Evolutionary conservation across 1,140 invertebrate species (phyloP).

Genomic region (Trachymyrmex septentrionalis): DNA sequence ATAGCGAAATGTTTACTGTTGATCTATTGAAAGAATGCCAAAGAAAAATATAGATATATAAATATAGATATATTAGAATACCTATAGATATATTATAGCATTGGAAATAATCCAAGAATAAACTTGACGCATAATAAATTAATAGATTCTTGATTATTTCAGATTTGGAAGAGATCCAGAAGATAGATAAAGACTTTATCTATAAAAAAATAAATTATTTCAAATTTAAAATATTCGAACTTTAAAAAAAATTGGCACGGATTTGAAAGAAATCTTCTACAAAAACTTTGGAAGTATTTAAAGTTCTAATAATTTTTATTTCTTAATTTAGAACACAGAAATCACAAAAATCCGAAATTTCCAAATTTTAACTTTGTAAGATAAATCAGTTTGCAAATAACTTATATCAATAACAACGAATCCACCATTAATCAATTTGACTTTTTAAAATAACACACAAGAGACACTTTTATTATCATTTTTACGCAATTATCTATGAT

Average conservation of each 20-base stretch:
- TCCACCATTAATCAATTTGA: background rate
- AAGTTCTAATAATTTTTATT: background rate
- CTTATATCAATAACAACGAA: background rate
- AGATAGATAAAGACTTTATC: background rate
- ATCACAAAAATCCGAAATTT: background rate
- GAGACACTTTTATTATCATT: background rate
- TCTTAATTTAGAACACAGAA: background rate
- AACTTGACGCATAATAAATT: conserved; percentile 44
- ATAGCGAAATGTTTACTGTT: conserved; percentile 38
- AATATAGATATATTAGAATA: conserved; percentile 5
- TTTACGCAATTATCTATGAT: background rate
- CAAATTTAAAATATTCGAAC: conserved; percentile 5
- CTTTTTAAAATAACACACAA: background rate
- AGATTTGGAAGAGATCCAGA: background rate
- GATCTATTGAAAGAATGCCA: conserved; percentile 30
- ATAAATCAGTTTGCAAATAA: background rate
- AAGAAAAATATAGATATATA: no score
- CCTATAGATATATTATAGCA: background rate
- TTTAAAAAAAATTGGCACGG: background rate
- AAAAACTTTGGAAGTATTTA: background rate
- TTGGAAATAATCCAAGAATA: conserved; percentile 45
- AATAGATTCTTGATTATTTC: conserved; percentile 30
- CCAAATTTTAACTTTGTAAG: background rate
- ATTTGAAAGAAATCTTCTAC: background rate
- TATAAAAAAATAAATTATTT: background rate